These are phyloP conservation scores for Uropetala carovei DNA, from an alignment of 2,888 invertebrate genomes.

Conservation along the genomic window DNA sequence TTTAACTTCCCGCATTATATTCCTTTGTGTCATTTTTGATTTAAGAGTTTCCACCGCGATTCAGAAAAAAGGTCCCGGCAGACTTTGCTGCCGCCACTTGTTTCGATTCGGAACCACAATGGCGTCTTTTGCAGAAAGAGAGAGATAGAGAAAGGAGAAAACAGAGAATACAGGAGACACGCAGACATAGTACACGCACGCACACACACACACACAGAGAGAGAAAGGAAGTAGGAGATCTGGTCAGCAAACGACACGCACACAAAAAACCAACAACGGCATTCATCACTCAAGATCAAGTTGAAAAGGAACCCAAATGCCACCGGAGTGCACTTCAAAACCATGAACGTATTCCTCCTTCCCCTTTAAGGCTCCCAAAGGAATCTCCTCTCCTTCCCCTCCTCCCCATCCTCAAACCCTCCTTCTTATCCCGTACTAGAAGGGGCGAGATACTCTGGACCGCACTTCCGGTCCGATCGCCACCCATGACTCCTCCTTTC, in stretches of 20 bases:
- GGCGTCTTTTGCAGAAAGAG: not conserved
- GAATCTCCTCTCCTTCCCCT: not conserved
- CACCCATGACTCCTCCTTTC: conserved; percentile 46
- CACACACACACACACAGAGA: not conserved
- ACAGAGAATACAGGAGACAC: not conserved
- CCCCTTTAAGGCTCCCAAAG: not conserved
- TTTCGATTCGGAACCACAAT: conserved; percentile 16
- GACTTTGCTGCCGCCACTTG: not conserved
- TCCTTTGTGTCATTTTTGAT: not conserved
- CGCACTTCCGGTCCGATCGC: conserved; percentile 56
- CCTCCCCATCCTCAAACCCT: not conserved
- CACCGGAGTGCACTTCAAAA: conserved; percentile 54
- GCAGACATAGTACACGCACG: too few relatives aligned
- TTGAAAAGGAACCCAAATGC: conserved; percentile 57
- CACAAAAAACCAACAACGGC: conserved; percentile 62
- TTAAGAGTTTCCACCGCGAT: conserved; percentile 20
- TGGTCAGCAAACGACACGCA: conserved; percentile 52
- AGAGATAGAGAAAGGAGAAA: not conserved
- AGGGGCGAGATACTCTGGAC: not conserved
- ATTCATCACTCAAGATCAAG: conserved; percentile 62
- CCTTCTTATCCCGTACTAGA: not conserved
- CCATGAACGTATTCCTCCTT: conserved; percentile 2
- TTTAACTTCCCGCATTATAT: conserved; percentile 23
- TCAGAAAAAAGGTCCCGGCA: not conserved
- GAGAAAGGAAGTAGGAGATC: conserved; percentile 3